Evolutionary conservation across 1,140 invertebrate species (phyloP).

Genomic region (Hycleus cichorii): DNA sequence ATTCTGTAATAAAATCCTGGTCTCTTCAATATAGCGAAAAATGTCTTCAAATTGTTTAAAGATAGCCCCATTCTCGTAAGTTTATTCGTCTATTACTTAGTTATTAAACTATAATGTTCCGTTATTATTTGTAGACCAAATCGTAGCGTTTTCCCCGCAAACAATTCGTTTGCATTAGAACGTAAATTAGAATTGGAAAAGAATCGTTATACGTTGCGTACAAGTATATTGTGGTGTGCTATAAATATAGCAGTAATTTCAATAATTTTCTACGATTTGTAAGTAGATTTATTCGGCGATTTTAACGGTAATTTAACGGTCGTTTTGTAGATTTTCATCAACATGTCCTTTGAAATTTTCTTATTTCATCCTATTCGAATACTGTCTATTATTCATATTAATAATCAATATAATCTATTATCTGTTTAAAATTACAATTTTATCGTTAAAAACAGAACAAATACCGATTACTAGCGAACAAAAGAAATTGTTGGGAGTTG

Average conservation of each 20-base stretch:
- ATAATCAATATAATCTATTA: conserved; percentile 41
- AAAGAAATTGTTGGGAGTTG: conserved; percentile 38
- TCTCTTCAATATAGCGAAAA: no score
- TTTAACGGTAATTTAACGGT: conserved; percentile 1
- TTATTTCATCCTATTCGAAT: conserved; percentile 38
- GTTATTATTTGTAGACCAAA: conserved; percentile 14
- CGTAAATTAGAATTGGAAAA: conserved; percentile 27
- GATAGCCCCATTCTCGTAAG: no score
- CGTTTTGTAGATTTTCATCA: conserved; percentile 25
- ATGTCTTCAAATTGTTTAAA: no score
- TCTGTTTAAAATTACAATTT: conserved; percentile 39
- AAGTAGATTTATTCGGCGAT: conserved; percentile 15
- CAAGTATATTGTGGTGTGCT: conserved; percentile 28
- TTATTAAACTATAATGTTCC: no score
- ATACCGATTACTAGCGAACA: conserved; percentile 39
- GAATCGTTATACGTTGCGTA: conserved; percentile 20
- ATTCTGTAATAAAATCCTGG: no score
- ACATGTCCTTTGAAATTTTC: conserved; percentile 27
- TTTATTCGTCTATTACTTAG: no score
- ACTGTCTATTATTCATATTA: conserved; percentile 29
- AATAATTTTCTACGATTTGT: conserved; percentile 36
- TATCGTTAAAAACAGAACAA: conserved; percentile 30
- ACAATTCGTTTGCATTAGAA: conserved; percentile 20
- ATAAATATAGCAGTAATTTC: conserved; percentile 30
- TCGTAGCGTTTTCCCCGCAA: conserved; percentile 3